phyloP scores from a whole-genome alignment of 2,888 invertebrate species.

The Tineola bisselliella region DNA sequence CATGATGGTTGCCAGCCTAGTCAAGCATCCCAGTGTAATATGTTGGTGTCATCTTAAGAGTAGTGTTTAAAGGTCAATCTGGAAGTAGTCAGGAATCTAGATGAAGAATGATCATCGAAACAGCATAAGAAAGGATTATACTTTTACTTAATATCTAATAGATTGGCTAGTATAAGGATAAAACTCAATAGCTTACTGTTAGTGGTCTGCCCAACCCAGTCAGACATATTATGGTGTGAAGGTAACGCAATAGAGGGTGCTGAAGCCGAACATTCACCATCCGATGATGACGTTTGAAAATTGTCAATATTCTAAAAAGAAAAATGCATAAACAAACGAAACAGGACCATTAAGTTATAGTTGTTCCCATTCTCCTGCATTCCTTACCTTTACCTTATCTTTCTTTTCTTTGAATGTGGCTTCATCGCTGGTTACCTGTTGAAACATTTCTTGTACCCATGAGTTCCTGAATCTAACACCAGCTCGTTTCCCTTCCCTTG shows the following conservation, averaged over 20 bases:
- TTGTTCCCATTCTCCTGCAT: too few species aligned
- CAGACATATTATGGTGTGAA: slow-evolving; percentile 72
- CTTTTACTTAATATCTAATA: too few species aligned
- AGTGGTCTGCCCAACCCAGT: slow-evolving; percentile 90
- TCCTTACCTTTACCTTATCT: slow-evolving; percentile 63
- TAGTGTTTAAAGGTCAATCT: too few species aligned
- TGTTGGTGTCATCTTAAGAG: too few species aligned
- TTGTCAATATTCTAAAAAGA: slow-evolving; percentile 46
- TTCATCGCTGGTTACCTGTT: slow-evolving; percentile 46
- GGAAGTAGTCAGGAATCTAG: too few species aligned
- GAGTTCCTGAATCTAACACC: slow-evolving; percentile 53
- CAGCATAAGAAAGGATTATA: too few species aligned
- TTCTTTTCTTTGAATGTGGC: slow-evolving; percentile 39
- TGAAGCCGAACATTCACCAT: slow-evolving; percentile 72
- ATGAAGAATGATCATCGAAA: too few species aligned
- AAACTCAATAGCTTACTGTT: slow-evolving; percentile 75
- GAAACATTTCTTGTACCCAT: slow-evolving; percentile 39
- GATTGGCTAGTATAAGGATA: too few species aligned
- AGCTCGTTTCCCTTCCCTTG: slow-evolving; percentile 36
- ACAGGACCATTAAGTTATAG: too few species aligned
- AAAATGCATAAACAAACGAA: too few species aligned
- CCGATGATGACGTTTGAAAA: slow-evolving; percentile 68
- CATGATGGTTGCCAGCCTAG: too few species aligned
- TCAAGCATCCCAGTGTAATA: too few species aligned
- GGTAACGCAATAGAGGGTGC: slow-evolving; percentile 68